Evolutionary conservation across 23 tunicate genomes (phyloP).

Genomic region (Phallusia fumigata): DNA sequence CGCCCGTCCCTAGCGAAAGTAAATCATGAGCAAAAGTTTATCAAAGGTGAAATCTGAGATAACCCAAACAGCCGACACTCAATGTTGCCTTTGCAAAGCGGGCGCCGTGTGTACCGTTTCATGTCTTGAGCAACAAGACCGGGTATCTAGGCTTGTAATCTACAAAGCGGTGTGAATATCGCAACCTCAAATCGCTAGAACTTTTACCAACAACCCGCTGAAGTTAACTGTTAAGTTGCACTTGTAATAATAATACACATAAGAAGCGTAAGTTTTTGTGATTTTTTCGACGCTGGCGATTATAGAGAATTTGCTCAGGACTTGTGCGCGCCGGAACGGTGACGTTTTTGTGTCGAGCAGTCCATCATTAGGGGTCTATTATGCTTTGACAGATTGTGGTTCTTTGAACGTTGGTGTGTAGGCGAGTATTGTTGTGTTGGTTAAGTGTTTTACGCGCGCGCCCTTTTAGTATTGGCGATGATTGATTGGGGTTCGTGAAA

Average conservation of each 20-base stretch:
- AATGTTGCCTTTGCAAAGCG: background rate
- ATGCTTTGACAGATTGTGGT: background rate
- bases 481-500: background rate
- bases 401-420: constrained; percentile 11
- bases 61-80: background rate
- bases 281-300: background rate
- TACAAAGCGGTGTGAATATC: background rate
- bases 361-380: background rate
- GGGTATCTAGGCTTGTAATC: constrained; percentile 1
- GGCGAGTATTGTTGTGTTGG: background rate
- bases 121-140: background rate
- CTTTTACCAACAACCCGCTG: background rate
- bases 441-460: background rate
- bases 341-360: background rate
- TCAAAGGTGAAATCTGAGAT: too few species aligned
- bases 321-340: background rate
- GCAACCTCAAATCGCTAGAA: background rate
- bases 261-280: background rate
- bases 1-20: too few species aligned
- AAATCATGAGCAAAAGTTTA: too few species aligned
- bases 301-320: background rate
- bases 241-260: background rate
- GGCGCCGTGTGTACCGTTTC: background rate
- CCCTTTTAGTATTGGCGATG: background rate
- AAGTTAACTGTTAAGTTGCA: background rate